Evolutionary conservation across 2,888 invertebrate species (phyloP).

Genomic region (Dexiosoma caninum): DNA sequence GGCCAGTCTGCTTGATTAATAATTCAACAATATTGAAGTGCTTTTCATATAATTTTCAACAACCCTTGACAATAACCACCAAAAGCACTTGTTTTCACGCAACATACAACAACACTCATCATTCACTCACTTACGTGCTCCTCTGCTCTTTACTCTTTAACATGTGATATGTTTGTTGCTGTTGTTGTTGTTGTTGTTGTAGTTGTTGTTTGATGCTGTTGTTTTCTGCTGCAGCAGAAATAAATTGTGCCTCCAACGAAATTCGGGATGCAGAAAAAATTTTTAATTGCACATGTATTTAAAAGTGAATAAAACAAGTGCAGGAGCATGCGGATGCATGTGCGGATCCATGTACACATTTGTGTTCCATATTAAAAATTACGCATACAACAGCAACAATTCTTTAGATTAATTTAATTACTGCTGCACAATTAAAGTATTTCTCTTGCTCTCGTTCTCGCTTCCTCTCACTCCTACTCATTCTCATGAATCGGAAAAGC

Average conservation of each 20-base stretch:
- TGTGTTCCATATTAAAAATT: conserved; percentile 21
- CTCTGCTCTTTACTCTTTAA: background rate
- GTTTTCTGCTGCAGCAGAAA: conserved; percentile 2
- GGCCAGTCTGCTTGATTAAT: conserved; percentile 65
- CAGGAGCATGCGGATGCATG: no score
- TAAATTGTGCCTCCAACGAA: conserved; percentile 41
- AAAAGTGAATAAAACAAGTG: no score
- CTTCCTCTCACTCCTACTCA: background rate
- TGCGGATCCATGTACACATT: no score
- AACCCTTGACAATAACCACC: conserved; percentile 59
- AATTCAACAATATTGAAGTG: conserved; percentile 65
- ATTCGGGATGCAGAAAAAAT: conserved; percentile 38
- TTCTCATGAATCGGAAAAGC: background rate
- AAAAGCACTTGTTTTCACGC: conserved; percentile 51
- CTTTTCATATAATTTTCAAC: conserved; percentile 62
- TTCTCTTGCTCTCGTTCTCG: background rate
- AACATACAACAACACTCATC: conserved; percentile 12
- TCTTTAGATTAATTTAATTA: conserved; percentile 52
- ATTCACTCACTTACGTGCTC: conserved; percentile 7
- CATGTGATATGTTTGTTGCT: conserved; percentile 10
- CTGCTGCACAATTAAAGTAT: background rate
- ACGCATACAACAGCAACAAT: conserved; percentile 35
- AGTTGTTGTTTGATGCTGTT: background rate
- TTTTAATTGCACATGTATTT: background rate
- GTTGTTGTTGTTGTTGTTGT: no score